Conservation (phyloP, 1,140 invertebrate genomes). For the Sitobion miscanthi region DNA sequence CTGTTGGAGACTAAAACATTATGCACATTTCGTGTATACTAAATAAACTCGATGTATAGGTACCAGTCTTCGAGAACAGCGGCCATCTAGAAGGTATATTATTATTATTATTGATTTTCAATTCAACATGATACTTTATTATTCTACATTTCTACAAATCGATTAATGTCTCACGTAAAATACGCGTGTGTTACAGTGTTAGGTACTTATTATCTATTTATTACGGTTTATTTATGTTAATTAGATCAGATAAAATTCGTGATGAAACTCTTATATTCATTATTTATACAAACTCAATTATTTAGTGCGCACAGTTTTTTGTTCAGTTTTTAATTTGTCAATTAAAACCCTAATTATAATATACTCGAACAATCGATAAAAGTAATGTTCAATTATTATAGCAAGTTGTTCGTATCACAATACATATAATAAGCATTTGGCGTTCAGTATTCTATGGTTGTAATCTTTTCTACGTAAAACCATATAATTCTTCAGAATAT, state of each 20-base stretch:
- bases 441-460: background rate
- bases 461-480: background rate
- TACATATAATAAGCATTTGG: background rate
- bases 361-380: background rate
- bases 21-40: background rate
- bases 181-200: background rate
- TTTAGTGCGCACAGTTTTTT: background rate
- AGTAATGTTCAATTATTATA: background rate
- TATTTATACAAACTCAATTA: background rate
- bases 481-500: background rate
- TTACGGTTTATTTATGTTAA: conserved; percentile 33
- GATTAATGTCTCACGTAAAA: background rate
- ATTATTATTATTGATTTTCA: background rate
- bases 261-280: background rate
- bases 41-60: background rate
- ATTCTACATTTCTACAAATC: background rate
- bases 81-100: background rate
- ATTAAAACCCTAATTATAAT: conserved; percentile 33
- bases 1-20: background rate
- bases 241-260: conserved; percentile 25
- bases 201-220: background rate
- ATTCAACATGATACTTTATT: background rate
- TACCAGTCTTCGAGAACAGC: background rate
- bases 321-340: background rate
- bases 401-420: no score